Evolutionary conservation across 2,113 vertebrate genomes (phyloP), one percentile per base, ranked within the genome.

Genomic region (Microcebus griseorufus): DNA sequence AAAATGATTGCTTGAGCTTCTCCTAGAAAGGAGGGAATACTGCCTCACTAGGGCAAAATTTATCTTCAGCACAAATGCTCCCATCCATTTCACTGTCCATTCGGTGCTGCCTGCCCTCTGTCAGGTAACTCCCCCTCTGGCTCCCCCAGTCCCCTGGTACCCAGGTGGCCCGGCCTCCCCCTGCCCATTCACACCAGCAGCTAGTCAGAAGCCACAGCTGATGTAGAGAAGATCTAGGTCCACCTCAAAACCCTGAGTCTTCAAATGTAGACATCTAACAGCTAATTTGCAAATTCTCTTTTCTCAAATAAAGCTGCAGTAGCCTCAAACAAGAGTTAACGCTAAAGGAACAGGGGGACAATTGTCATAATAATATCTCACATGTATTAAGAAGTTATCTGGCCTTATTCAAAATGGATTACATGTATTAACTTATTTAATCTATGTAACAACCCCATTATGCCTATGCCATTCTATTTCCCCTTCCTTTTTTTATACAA

Each of bases 261-360:
- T 78, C 27, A 72, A 72, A 81, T 55, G 11, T 75, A 76, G 81
- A 86, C 69, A 92, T 85, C 10, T 53, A 89, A 69, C 70, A 89
- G 39, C 37, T n/a, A 96, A 80, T 79, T n/a, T 73, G 22, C 64
- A 96, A 88, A 95, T 75, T 84, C 20, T 16, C 34, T 70, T 88
- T 85, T 82, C 58, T 85, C 67, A 95, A 67, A 80, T n/a, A 73
- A 62, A 80, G 78, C 7, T 65, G 69, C 13, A 39, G n/a, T 39
- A 55, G 95, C 55, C 29, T 32, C 53, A 39, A 73, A 51, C 2
- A 88, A 88, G 88, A 70, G 17, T n/a, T 51, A 62, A 73, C 34
- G 67, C 25, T 58, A 84, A 82, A 80, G 10, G 78, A 88, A 69
- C 17, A 79, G 85, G 67, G 53, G 89, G 64, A 39, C 1, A 22